phyloP scores from a whole-genome alignment of 2,888 invertebrate genomes.

The Parthenolecanium corni region DNA sequence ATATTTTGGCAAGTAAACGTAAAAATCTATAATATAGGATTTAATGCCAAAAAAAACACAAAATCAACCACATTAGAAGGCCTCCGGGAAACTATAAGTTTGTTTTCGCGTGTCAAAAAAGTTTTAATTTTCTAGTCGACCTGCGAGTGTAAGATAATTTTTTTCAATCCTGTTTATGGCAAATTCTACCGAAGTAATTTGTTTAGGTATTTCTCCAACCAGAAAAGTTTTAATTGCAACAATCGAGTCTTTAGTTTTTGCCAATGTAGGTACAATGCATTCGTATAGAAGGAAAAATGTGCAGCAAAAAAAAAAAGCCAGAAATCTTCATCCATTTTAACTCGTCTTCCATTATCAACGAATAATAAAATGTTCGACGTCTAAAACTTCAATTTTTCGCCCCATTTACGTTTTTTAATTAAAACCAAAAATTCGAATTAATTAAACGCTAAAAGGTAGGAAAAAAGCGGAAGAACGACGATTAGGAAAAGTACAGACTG shows the following conservation, averaged over 20 bases:
- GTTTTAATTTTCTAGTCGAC: too few relatives aligned
- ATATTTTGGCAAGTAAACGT: too few relatives aligned
- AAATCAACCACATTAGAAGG: too few relatives aligned
- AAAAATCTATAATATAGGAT: too few relatives aligned
- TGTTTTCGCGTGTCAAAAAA: too few relatives aligned
- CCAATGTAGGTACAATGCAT: neutral
- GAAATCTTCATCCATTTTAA: neutral
- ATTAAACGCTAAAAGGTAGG: constrained; percentile 18
- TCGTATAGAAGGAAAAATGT: too few relatives aligned
- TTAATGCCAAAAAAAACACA: too few relatives aligned
- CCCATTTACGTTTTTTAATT: constrained; percentile 26
- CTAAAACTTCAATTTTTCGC: constrained; percentile 21
- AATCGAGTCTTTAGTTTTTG: neutral
- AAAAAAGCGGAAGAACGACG: neutral
- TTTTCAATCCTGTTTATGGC: too few relatives aligned
- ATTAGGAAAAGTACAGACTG: too few relatives aligned
- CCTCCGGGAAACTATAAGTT: too few relatives aligned
- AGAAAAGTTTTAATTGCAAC: neutral
- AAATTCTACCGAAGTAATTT: neutral
- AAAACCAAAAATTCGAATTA: constrained; percentile 23
- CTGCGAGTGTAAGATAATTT: too few relatives aligned
- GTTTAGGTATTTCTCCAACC: neutral
- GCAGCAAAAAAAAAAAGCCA: too few relatives aligned
- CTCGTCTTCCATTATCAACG: neutral
- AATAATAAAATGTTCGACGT: constrained; percentile 20